phyloP scores from a whole-genome alignment of 2,888 invertebrate species.

The Agrotis clavis region DNA sequence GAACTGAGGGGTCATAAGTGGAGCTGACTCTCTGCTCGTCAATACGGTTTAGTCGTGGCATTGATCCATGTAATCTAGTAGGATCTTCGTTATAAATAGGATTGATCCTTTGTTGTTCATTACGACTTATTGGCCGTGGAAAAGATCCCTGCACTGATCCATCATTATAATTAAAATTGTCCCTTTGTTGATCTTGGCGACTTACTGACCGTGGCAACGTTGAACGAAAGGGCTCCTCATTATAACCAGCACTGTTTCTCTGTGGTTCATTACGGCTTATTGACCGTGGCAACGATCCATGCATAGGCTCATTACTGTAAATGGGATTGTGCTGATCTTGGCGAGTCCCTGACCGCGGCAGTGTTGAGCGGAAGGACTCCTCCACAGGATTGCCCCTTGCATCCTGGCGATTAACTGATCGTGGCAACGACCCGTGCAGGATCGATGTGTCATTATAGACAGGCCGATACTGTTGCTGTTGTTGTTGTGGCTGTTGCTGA shows the following conservation, averaged over 20 bases:
- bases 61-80: slow-evolving; percentile 35
- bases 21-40: slow-evolving; percentile 67
- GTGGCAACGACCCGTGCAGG: slow-evolving; percentile 78
- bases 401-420: slow-evolving; percentile 71
- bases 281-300: slow-evolving; percentile 79
- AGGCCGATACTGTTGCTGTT: slow-evolving; percentile 78
- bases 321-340: slow-evolving; percentile 62
- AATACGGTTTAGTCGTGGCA: slow-evolving; percentile 69
- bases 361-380: slow-evolving; percentile 75
- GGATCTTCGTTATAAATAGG: slow-evolving; percentile 69
- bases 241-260: slow-evolving; percentile 59
- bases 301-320: slow-evolving; percentile 57
- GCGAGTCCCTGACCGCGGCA: slow-evolving; percentile 76
- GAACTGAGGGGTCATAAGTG: slow-evolving; percentile 72
- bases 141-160: slow-evolving; percentile 22
- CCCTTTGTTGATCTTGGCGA: slow-evolving; percentile 52
- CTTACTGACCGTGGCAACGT: slow-evolving; percentile 79
- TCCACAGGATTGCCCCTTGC: slow-evolving; percentile 60
- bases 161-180: slow-evolving; percentile 64
- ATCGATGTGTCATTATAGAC: slow-evolving; percentile 76
- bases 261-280: slow-evolving; percentile 68
- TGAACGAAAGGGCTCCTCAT: slow-evolving; percentile 70
- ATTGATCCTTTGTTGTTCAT: slow-evolving; percentile 60
- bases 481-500: slow-evolving; percentile 64
- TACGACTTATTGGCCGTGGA: slow-evolving; percentile 69